Percentiles rank a stretch among this genome's conserved stretches.
phyloP scores from a whole-genome alignment of 2,888 invertebrate genomes.

The Latrodectus hesperus region DNA sequence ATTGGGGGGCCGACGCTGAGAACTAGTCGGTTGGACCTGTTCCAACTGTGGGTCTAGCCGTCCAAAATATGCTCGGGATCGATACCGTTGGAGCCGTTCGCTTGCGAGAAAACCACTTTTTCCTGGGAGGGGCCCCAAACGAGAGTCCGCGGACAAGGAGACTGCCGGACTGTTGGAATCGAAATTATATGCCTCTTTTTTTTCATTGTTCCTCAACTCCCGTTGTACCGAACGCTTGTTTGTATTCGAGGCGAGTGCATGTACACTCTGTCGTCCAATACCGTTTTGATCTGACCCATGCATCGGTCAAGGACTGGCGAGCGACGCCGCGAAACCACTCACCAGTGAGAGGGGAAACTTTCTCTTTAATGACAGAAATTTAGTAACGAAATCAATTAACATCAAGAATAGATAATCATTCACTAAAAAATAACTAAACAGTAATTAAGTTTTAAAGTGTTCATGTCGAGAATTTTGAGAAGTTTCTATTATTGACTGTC shows the following conservation, averaged over 20 bases:
- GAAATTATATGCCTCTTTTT: slow-evolving; percentile 18
- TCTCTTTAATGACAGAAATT: too few relatives aligned
- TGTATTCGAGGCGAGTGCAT: slow-evolving; percentile 8
- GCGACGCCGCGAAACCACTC: too few relatives aligned
- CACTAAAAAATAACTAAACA: too few relatives aligned
- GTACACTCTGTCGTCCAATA: slow-evolving; percentile 2
- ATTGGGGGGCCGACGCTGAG: slow-evolving; percentile 17
- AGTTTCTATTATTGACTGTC: too few relatives aligned
- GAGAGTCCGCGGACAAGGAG: slow-evolving; percentile 4
- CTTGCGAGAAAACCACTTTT: slow-evolving; percentile 6
- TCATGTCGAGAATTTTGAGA: too few relatives aligned
- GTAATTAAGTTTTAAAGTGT: too few relatives aligned
- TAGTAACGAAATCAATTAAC: too few relatives aligned
- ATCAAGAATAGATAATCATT: too few relatives aligned
- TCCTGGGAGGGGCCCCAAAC: slow-evolving; percentile 47
- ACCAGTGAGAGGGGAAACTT: too few relatives aligned
- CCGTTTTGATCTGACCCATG: not conserved
- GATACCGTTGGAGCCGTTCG: slow-evolving; percentile 32
- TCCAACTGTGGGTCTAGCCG: slow-evolving; percentile 56
- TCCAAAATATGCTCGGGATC: slow-evolving; percentile 54
- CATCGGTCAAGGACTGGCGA: not conserved
- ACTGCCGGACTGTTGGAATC: slow-evolving; percentile 19
- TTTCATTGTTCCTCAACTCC: not conserved
- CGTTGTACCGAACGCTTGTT: slow-evolving; percentile 13
- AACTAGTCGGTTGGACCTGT: slow-evolving; percentile 44